phyloP scores from a whole-genome alignment of 2,888 invertebrate genomes.

The Agrochola lychnidis region DNA sequence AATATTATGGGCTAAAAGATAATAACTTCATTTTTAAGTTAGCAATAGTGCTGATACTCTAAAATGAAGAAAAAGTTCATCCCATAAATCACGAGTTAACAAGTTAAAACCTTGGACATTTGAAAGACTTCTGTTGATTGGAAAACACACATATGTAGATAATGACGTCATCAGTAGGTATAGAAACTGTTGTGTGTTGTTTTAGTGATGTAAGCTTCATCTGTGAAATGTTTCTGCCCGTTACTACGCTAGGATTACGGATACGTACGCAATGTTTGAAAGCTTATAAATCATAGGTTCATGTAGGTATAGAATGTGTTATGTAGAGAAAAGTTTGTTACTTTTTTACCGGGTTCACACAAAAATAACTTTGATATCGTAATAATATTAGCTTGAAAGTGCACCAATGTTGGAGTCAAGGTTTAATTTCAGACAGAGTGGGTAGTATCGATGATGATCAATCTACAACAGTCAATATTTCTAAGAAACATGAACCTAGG shows the following conservation, averaged over 20 bases:
- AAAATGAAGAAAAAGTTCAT: neutral
- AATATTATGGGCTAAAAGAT: neutral
- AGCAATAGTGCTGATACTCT: no score
- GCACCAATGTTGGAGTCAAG: neutral
- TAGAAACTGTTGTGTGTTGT: slow-evolving; percentile 27
- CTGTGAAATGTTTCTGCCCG: slow-evolving; percentile 38
- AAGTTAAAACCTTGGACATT: neutral
- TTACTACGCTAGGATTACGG: slow-evolving; percentile 38
- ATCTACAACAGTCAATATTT: neutral
- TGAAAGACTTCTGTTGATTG: neutral
- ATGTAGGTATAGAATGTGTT: neutral
- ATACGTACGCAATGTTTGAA: slow-evolving; percentile 45
- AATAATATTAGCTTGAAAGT: neutral
- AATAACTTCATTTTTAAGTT: neutral
- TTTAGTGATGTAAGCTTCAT: slow-evolving; percentile 50
- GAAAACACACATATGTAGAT: slow-evolving; percentile 11
- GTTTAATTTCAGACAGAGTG: neutral
- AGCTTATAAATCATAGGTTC: slow-evolving; percentile 32
- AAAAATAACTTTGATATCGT: neutral
- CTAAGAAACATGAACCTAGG: neutral
- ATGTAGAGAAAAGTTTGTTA: neutral
- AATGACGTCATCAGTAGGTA: slow-evolving; percentile 38
- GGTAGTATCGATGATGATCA: neutral
- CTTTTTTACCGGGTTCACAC: neutral
- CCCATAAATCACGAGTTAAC: neutral